Evolutionary conservation across 2,113 vertebrate genomes (phyloP), one percentile per base, ranked within the genome.

Genomic region (Microtus pennsylvanicus): DNA sequence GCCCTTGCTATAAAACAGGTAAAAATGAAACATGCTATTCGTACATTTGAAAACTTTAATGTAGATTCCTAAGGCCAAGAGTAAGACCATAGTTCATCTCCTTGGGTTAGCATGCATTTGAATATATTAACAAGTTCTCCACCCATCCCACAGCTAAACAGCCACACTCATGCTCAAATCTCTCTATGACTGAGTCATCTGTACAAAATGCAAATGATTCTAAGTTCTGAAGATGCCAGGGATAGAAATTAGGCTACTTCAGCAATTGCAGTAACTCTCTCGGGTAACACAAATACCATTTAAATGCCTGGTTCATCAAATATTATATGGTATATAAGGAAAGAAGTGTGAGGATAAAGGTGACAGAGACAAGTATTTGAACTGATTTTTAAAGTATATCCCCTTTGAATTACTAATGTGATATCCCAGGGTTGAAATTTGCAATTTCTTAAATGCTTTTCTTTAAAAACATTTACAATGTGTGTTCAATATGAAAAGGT

Each of bases 401-500:
- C 95, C 47, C 63, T 93, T 91, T 93, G 90, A 98, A 96, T 96
- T 87, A 97, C 87, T 97, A 97, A 96, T 94, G 38, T 4, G 16
- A 35, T 93, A 28, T 90, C 96, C 80, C 52, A 78, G 89, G n/a
- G 80, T 90, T 96, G 93, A 96, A 97, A 96, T 96, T 94, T 97
- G 33, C 80, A 30, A 81, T 85, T 94, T 95, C 75, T 78, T 92
- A 90, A 94, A 96, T 95, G 90, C 81, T 96, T 93, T 92, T 52
- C 75, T 93, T 80, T 96, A 96, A 96, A 97, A 96, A 93, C 72
- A 91, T 94, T 96, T 97, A 96, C 45, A 96, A 61, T 58, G 7
- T 92, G 63, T 86, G 92, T 52, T 94, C 85, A 82, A 50, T 92
- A 93, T 74, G 65, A 96, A 95, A 97, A 97, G 81, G 75, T 97